Percentiles rank a stretch among this genome's conserved stretches.
Evolutionary conservation across 2,888 invertebrate genomes (phyloP).

Genomic region (Dyspetes luteomarginatus): DNA sequence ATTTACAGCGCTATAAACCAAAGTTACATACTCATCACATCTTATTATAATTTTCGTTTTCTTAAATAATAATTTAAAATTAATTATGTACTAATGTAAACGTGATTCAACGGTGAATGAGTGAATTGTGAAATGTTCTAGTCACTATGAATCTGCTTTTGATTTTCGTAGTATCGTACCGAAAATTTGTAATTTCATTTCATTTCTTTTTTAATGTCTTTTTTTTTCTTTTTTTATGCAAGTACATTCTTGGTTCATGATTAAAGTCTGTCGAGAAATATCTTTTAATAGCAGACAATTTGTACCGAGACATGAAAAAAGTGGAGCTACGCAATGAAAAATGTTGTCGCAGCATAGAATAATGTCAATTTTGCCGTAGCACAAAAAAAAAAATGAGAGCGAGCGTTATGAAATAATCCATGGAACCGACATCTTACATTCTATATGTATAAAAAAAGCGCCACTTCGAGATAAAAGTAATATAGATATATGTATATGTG

Average conservation of each 20-base stretch:
- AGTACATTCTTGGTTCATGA: constrained; percentile 34
- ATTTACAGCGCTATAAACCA: constrained; percentile 80
- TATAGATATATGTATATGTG: constrained; percentile 77
- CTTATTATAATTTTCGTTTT: constrained; percentile 66
- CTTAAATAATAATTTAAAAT: constrained; percentile 73
- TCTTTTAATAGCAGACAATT: constrained; percentile 66
- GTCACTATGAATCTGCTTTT: constrained; percentile 81
- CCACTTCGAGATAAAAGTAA: constrained; percentile 69
- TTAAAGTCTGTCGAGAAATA: constrained; percentile 3
- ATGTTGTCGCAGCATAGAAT: constrained; percentile 70
- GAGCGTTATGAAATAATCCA: constrained; percentile 59
- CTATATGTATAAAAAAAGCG: constrained; percentile 45
- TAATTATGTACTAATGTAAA: constrained; percentile 74
- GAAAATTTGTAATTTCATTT: constrained; percentile 43
- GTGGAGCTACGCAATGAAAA: constrained; percentile 64
- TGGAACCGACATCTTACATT: constrained; percentile 58
- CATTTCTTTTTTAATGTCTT: constrained; percentile 40
- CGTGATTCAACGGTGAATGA: constrained; percentile 78
- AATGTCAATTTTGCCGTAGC: constrained; percentile 76
- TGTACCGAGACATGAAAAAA: constrained; percentile 41
- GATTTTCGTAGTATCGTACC: constrained; percentile 68
- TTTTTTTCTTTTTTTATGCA: constrained; percentile 14
- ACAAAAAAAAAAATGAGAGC: constrained; percentile 54
- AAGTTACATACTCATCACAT: constrained; percentile 78
- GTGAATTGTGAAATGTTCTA: constrained; percentile 82